Base-by-base conservation (phyloP, 2,113 vertebrate genomes). In the Pterocles burchelli region DNA sequence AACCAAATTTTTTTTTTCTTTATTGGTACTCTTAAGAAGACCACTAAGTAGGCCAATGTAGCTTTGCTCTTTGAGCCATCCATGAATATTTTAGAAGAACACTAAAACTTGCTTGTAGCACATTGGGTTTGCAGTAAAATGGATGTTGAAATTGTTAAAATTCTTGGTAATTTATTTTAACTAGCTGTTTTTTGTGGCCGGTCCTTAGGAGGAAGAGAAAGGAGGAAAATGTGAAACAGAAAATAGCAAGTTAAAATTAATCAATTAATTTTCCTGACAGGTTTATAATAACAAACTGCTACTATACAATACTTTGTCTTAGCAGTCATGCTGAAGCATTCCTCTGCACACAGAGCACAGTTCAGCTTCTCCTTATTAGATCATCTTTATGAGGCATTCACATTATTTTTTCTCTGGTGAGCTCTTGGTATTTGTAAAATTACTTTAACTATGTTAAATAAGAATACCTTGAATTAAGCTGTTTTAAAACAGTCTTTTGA, bases 361-460 rank as follows among this genome's bases (percentile, higher is more conserved):
- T 93, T 90, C 55, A 84, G 54, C 46, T 86, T 92, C 79, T 88
- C 38, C 29, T 93, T 93, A 94, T 92, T 97, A 94, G 88, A 94
- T 95, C 52, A 86, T 91, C 72, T 89, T 92, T 89, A 75, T 57
- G 58, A 94, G 66, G 17, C 3, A 0, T 77, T 52, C 68, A 89
- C 46, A 33, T 88, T 92, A 77, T 88, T 93, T 83, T 19, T 62
- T 91, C 90, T 78, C 96, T 88, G 51, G 70, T 92, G 91, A 93
- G 54, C 70, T 85, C 76, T 68, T 89, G 52, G 36, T 75, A 84
- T 92, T 96, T 79, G 49, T 45, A 82, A 76, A 90, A 82, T 93
- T 89, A 65, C 58, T 95, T 95, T 93, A 81, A 96, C 93, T 78
- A 38, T 0, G 2, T 89, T 93, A 93, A 94, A 89, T 93, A 90